phyloP scores from a whole-genome alignment of 2,888 invertebrate species.

The Maniola hyperantus region DNA sequence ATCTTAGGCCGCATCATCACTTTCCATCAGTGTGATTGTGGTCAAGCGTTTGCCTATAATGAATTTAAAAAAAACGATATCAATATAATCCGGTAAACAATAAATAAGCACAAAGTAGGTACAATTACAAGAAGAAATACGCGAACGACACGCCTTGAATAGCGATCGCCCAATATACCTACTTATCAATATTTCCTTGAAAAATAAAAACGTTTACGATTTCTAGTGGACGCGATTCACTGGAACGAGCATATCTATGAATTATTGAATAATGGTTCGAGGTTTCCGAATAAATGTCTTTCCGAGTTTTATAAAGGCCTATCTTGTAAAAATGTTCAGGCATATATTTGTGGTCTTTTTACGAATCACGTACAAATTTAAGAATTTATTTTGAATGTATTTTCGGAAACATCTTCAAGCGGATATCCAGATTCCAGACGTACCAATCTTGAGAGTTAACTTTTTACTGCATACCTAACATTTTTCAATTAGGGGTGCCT shows the following conservation, averaged over 20 bases:
- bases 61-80: too few relatives aligned
- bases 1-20: too few relatives aligned
- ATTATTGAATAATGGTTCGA: conserved; percentile 35
- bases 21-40: too few relatives aligned
- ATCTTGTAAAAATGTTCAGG: background rate
- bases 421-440: too few relatives aligned
- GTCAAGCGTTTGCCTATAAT: too few relatives aligned
- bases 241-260: conserved; percentile 31
- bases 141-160: conserved; percentile 36
- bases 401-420: too few relatives aligned
- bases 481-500: too few relatives aligned
- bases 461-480: too few relatives aligned
- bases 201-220: conserved; percentile 51
- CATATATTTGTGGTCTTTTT: background rate
- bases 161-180: conserved; percentile 30
- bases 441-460: too few relatives aligned
- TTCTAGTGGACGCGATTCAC: conserved; percentile 52
- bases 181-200: conserved; percentile 33
- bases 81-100: too few relatives aligned
- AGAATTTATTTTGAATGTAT: background rate
- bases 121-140: conserved; percentile 37
- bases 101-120: conserved; percentile 5
- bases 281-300: conserved; percentile 24
- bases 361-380: background rate
- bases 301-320: background rate